Base-by-base conservation (phyloP, 1,140 invertebrate genomes). In the Wiebesia pumilae region DNA sequence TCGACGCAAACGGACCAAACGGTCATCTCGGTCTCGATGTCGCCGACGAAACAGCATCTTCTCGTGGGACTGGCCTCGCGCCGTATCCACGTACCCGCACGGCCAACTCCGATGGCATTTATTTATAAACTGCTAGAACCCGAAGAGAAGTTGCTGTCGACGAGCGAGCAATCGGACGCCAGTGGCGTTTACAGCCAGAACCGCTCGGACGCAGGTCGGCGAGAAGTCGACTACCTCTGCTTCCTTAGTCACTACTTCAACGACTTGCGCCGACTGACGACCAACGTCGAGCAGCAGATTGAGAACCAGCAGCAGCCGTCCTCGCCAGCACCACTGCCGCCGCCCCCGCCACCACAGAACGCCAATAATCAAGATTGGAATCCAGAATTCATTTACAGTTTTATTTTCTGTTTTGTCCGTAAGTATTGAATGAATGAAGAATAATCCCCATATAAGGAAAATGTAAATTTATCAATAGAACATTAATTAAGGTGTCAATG, bases 1-100 rank as follows among this genome's bases (percentile, higher is more conserved):
- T 96, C 96, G 7, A 96, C 96, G 19, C 95, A 95, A 90, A 96
- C 97, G 89, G 96, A 97, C 89, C 96, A 97, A 84, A 96, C 96
- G 90, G 97, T 96, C 0, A 96, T 98, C 35, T 98, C 97, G 30
- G 96, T 98, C 12, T 97, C 97, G 83, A 94, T 98, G 62, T 98
- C 97, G 7, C 97, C 97, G 1, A 95, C 96, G 3, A 95, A 95
- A 86, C 94, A 96, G 27, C 96, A 97, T 93, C 94, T 98, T 10
- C 93, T 97, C 47, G 97, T 98, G 14, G 97, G 97, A 43, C 93
- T 97, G 33, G 96, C 96, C 78, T 95, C 96, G 33, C 94, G 95
- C 3, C 93, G 96, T 40, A 94, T 95, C 54, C 75, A 40, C 19
- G 82, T 90, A 3, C 88, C 95, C 90, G 47, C 93, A 94, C 83